Evolutionary conservation across 2,113 vertebrate species (phyloP), one percentile per base, ranked within the genome.

Genomic region (Willisornis vidua): DNA sequence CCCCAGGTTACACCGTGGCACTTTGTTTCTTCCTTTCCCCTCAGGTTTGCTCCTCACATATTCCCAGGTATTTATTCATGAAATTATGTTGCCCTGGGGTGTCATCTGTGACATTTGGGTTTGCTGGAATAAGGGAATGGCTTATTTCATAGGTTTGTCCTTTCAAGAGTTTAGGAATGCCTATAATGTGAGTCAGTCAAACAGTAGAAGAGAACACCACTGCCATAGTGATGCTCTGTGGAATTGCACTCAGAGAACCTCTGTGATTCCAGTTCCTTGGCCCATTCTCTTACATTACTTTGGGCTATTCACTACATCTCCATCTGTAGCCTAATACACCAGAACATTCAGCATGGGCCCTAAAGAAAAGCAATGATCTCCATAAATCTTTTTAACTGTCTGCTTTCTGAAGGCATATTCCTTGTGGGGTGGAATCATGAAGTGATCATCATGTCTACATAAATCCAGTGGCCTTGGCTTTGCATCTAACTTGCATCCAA

Each of bases 391-490:
- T 24, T 51, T 25, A 76, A n/a, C 13, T 84, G 4, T 45, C 66
- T 89, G 37, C 31, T 90, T 92, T 68, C 89, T 82, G 49, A 89
- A 94, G 52, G 22, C 23, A 20, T 71, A 49, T 76, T 18, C 31
- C 28, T 61, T 0, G 0, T 58, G 12, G 58, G 10, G 19, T 54
- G 49, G 57, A 77, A 74, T 41, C 78, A 74, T 76, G 48, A 90
- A 87, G 57, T 63, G 26, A 63, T 68, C 35, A 28, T 25, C 43
- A 33, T 3, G 31, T 51, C 70, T 82, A 4, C 35, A 20, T 37
- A 87, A 68, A 94, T 85, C 54, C n/a, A 12, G 7, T 79, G 20
- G 51, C 63, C 51, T 76, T 51, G 55, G 43, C 29, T 82, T 71
- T 46, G 43, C 23, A 11, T 33, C 33, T 24, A 43, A 25, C 37